A percentile compares a stretch with the other conserved stretches of the same genome.
phyloP scores from a whole-genome alignment of 2,113 vertebrate genomes.

The Mobula hypostoma region DNA sequence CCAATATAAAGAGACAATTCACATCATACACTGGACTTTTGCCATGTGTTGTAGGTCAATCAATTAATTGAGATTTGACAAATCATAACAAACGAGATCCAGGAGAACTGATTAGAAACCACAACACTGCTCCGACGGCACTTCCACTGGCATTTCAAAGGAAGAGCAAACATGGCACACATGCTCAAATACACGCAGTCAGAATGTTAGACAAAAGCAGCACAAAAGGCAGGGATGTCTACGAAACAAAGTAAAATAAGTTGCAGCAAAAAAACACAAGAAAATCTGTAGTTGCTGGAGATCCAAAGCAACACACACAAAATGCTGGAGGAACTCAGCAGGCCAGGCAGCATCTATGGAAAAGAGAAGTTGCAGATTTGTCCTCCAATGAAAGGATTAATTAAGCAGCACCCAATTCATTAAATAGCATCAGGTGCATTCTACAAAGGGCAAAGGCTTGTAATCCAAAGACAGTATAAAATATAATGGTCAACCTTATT shows the following conservation, averaged over 20 bases:
- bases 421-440: neutral
- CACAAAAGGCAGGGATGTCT: neutral
- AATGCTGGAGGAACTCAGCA: no score
- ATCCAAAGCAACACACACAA: no score
- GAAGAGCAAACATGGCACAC: neutral
- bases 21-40: neutral
- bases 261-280: no score
- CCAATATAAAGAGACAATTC: neutral
- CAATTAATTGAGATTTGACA: neutral
- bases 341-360: no score
- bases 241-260: neutral
- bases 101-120: neutral
- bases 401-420: neutral
- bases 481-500: neutral
- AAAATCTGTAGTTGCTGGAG: no score
- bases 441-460: neutral
- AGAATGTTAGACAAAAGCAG: neutral
- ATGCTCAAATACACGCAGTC: neutral
- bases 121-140: neutral
- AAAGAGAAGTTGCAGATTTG: neutral
- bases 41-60: neutral
- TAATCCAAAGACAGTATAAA: neutral
- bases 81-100: neutral
- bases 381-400: neutral
- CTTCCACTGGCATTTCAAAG: neutral